Conservation (phyloP, 2,797 vertebrate genomes). For the Anniella stebbinsi region DNA sequence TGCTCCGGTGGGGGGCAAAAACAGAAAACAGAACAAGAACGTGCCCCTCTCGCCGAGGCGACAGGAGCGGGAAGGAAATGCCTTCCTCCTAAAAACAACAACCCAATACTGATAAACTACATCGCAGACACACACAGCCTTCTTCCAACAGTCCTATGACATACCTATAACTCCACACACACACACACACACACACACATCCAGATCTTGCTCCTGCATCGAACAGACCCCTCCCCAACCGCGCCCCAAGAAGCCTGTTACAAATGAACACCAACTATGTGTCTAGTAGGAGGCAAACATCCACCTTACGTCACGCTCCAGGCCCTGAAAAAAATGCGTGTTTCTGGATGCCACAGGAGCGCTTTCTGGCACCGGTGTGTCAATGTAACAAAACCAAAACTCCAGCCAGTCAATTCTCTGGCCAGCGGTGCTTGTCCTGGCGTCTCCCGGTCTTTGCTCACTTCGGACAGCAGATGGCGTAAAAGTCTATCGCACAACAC, state of each 20-base stretch:
- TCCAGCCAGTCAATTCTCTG: background rate
- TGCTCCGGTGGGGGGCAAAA: no score
- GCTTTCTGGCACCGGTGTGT: no score
- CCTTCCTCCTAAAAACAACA: no score
- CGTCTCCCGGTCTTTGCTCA: accelerated
- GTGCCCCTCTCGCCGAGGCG: background rate
- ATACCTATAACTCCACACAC: background rate
- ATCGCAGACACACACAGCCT: background rate
- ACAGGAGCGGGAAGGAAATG: background rate
- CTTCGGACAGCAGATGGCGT: constrained; percentile 39
- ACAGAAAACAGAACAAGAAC: background rate
- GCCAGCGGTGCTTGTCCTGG: background rate
- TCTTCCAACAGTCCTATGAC: no score
- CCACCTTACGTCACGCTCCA: background rate
- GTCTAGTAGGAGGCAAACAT: background rate
- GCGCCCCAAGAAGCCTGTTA: background rate
- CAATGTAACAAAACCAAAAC: background rate
- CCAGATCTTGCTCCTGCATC: background rate
- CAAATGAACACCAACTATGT: background rate
- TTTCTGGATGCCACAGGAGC: background rate
- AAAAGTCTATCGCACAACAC: background rate
- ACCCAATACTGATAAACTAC: background rate
- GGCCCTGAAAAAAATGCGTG: background rate
- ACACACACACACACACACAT: no score
- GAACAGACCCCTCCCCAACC: background rate